A percentile compares a stretch with the other conserved stretches of the same genome.
Evolutionary conservation across 1,140 invertebrate genomes (phyloP).

Genomic region (Ridgeia piscesae): DNA sequence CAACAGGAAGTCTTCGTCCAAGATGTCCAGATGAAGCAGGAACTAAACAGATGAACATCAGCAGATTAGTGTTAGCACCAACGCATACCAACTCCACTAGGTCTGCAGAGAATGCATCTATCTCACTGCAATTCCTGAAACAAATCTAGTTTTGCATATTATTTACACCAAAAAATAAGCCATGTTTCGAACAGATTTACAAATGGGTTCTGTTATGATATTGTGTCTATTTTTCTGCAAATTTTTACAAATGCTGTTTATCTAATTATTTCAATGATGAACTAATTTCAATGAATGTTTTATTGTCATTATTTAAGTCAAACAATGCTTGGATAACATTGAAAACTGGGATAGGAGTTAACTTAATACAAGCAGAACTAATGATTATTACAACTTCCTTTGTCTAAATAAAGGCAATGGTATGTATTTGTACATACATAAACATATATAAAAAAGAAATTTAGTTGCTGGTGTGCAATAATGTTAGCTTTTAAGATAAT

Average conservation of each 20-base stretch:
- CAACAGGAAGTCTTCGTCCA: slow-evolving; percentile 66
- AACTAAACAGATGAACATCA: slow-evolving; percentile 63
- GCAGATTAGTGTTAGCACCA: slow-evolving; percentile 13
- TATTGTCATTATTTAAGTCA: too few species aligned
- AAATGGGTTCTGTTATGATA: not conserved
- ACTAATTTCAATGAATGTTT: too few species aligned
- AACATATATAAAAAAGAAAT: too few species aligned
- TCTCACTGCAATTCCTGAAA: not conserved
- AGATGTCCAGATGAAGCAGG: slow-evolving; percentile 64
- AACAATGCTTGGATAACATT: too few species aligned
- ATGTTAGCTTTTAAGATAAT: not conserved
- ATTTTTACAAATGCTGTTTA: too few species aligned
- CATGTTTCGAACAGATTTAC: not conserved
- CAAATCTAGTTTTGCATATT: not conserved
- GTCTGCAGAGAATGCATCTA: not conserved
- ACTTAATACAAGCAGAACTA: too few species aligned
- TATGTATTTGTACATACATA: too few species aligned
- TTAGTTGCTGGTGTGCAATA: not conserved
- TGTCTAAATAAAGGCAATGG: too few species aligned
- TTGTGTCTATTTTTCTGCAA: not conserved
- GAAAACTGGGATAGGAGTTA: too few species aligned
- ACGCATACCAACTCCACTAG: not conserved
- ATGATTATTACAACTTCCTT: too few species aligned
- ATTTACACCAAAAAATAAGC: not conserved
- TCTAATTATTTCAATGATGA: too few species aligned